Conservation (phyloP, 2,888 invertebrate genomes). For the Mythimna vitellina region DNA sequence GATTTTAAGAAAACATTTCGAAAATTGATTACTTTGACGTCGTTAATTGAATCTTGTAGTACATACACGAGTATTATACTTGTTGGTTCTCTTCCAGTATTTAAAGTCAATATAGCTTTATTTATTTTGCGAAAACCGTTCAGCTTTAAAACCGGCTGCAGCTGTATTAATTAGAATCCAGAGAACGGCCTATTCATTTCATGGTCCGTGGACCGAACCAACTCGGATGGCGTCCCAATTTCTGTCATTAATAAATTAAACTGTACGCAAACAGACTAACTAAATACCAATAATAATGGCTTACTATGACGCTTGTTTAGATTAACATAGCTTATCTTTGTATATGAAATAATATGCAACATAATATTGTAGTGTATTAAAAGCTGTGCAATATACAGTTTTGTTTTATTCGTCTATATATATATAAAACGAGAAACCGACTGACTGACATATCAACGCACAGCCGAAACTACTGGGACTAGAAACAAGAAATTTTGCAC, state of each 20-base stretch:
- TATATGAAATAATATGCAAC: conserved; percentile 11
- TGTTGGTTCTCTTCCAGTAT: neutral
- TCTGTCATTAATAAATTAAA: conserved; percentile 49
- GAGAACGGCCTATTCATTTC: conserved; percentile 30
- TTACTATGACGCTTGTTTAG: conserved; percentile 4
- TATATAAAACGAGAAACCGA: too few relatives aligned
- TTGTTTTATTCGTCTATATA: conserved; percentile 4
- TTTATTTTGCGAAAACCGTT: conserved; percentile 15
- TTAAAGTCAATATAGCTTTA: neutral
- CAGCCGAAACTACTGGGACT: too few relatives aligned
- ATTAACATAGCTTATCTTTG: conserved; percentile 10
- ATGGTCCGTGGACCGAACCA: conserved; percentile 29
- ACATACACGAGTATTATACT: neutral
- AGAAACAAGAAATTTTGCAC: too few relatives aligned
- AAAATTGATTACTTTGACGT: conserved; percentile 12
- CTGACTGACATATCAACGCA: too few relatives aligned
- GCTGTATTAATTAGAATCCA: conserved; percentile 31
- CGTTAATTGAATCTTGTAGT: conserved; percentile 22
- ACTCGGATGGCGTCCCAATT: conserved; percentile 38
- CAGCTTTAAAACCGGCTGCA: conserved; percentile 6
- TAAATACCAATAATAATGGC: conserved; percentile 44
- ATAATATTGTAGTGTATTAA: conserved; percentile 6
- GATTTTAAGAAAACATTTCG: conserved; percentile 32
- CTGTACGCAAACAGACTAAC: conserved; percentile 37
- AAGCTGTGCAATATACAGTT: neutral